These are phyloP conservation scores for Camelus dromedarius DNA, from an alignment of 2,113 vertebrate genomes.

Conservation along the genomic window DNA sequence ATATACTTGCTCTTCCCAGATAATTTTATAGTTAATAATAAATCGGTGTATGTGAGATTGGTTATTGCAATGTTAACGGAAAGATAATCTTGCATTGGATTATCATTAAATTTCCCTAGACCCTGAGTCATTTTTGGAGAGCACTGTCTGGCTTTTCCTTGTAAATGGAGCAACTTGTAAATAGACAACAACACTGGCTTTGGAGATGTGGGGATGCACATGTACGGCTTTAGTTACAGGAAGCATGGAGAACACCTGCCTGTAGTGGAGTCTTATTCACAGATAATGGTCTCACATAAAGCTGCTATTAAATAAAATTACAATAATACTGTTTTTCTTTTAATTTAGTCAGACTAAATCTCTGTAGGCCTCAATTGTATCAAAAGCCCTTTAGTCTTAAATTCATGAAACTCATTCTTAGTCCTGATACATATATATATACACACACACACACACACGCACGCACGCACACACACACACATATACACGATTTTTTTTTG, in stretches of 20 bases:
- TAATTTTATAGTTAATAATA: constrained; percentile 1
- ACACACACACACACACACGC: no score
- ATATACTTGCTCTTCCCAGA: not conserved
- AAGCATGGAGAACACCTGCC: not conserved
- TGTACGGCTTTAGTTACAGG: not conserved
- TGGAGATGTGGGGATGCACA: not conserved
- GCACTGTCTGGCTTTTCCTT: not conserved
- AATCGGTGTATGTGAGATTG: not conserved
- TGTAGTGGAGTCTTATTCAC: not conserved
- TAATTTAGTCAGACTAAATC: not conserved
- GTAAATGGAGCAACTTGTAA: not conserved
- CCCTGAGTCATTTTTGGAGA: not conserved
- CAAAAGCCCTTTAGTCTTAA: not conserved
- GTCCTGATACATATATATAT: not conserved
- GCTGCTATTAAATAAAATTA: not conserved
- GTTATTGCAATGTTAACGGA: not conserved
- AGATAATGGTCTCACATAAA: not conserved
- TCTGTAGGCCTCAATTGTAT: not conserved
- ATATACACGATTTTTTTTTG: not conserved
- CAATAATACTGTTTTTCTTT: not conserved
- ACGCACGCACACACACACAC: no score
- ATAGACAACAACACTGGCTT: not conserved
- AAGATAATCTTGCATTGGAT: not conserved
- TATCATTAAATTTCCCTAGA: not conserved
- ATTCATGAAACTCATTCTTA: not conserved